Conservation (phyloP, 1,140 invertebrate genomes). For the Megathymus violae region DNA sequence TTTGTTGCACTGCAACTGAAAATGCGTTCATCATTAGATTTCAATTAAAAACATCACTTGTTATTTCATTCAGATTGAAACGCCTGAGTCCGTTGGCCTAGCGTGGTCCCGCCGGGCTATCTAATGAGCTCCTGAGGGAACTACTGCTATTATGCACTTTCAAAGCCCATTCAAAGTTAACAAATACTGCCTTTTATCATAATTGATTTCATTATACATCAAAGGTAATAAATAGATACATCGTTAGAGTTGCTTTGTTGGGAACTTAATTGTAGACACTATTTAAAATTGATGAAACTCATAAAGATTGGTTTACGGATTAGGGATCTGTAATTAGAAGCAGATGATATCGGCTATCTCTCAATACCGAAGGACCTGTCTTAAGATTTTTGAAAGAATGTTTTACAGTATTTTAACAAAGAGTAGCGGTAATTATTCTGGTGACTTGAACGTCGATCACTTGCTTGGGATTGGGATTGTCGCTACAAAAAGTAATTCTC, state of each 20-base stretch:
- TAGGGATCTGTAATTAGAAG: neutral
- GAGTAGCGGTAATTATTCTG: too few relatives aligned
- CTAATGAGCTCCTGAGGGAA: slow-evolving; percentile 46
- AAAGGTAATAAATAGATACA: slow-evolving; percentile 22
- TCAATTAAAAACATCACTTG: slow-evolving; percentile 28
- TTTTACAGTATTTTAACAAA: too few relatives aligned
- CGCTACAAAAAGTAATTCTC: slow-evolving; percentile 10
- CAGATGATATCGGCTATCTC: too few relatives aligned
- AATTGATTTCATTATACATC: slow-evolving; percentile 34
- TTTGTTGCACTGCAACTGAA: neutral
- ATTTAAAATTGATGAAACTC: neutral
- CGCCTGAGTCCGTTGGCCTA: slow-evolving; percentile 21
- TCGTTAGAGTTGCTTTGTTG: slow-evolving; percentile 7
- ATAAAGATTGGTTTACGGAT: neutral
- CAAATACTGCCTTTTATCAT: slow-evolving; percentile 33
- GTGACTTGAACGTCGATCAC: too few relatives aligned
- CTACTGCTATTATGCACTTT: slow-evolving; percentile 40
- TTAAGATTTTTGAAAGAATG: too few relatives aligned
- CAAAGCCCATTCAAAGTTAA: slow-evolving; percentile 33
- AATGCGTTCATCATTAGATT: slow-evolving; percentile 15
- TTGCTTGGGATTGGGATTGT: too few relatives aligned
- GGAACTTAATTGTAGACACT: slow-evolving; percentile 9
- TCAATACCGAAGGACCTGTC: too few relatives aligned
- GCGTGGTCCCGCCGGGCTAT: slow-evolving; percentile 36
- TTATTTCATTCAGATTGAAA: slow-evolving; percentile 27